Percentiles rank a stretch among this genome's conserved stretches.
Conservation (phyloP, 2,888 invertebrate genomes). For the Syrphus vitripennis region DNA sequence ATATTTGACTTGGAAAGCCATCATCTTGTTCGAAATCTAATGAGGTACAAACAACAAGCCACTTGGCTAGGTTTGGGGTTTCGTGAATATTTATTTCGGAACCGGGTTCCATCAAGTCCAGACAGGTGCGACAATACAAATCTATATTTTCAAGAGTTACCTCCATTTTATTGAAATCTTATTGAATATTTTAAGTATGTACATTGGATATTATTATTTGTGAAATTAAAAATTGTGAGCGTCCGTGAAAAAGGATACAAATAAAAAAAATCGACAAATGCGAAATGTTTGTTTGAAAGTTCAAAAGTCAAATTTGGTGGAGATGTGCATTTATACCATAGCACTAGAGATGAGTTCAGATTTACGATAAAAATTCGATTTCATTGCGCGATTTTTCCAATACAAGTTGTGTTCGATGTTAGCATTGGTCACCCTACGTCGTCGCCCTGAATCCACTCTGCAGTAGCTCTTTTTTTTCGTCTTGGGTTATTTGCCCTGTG, state of each 20-base stretch:
- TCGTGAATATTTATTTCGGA: constrained; percentile 52
- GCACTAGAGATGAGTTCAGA: neutral
- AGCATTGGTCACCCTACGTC: too few relatives aligned
- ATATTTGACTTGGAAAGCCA: constrained; percentile 74
- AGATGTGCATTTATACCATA: neutral
- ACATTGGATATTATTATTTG: neutral
- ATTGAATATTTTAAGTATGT: neutral
- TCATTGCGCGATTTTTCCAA: too few relatives aligned
- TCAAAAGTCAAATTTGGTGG: neutral
- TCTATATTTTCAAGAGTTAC: constrained; percentile 47
- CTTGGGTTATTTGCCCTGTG: too few relatives aligned
- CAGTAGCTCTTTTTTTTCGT: too few relatives aligned
- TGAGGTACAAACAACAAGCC: constrained; percentile 56
- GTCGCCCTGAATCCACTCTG: too few relatives aligned
- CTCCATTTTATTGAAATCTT: constrained; percentile 15
- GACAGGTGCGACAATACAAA: constrained; percentile 71
- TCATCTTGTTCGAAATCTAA: constrained; percentile 57
- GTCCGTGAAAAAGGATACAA: neutral
- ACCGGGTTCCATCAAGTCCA: constrained; percentile 51
- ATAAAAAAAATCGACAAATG: too few relatives aligned
- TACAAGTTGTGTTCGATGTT: too few relatives aligned
- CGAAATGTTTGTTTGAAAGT: neutral
- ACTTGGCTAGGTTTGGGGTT: constrained; percentile 63
- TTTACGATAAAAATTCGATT: neutral
- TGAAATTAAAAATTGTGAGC: neutral